Base-by-base conservation (phyloP, 1,140 invertebrate genomes). In the Bombus pascuorum region DNA sequence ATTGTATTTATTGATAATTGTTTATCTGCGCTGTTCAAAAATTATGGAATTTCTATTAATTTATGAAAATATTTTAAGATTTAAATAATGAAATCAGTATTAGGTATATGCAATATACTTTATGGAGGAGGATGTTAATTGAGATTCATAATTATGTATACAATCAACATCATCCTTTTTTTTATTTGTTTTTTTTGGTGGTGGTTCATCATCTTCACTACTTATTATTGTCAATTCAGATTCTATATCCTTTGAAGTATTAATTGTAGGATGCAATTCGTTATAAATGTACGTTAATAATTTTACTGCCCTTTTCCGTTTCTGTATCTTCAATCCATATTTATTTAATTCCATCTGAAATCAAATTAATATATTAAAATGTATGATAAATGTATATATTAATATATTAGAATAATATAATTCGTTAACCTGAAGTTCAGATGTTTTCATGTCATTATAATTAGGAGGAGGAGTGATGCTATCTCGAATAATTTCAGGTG, bases 211-310 rank as follows among this genome's bases (percentile, higher is more conserved):
- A 53, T 91, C 88, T 65, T 92, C 91, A 37, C 83, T 89, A n/a
- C 74, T 88, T 65, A 65, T 83, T 47, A 70, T 39, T 68, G 79
- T 44, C 28, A 81, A 44, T 57, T 87, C 65, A 3, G 86, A 59
- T 72, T 70, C 25, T 79, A 70, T 8, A 13, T 18, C 68, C 8
- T 47, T 74, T 57, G 75, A 73, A 76, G 66, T 44, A 88, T 22
- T 34, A 42, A 87, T 73, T 82, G 75, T 82, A 34, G 93, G 94
- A 90, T 96, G 95, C 32, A 94, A 91, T 86, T 96, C 92, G 10
- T 95, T 91, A 86, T 96, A 96, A 87, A 96, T 95, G 74, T 95
- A 93, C 47, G 91, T 91, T 66, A 96, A 93, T 44, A 96, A 81
- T 87, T 93, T 89, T 57, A 94, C 93, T 28, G 95, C 95, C 86